Base-by-base conservation (phyloP, 1,140 invertebrate genomes). In the Battus philenor region DNA sequence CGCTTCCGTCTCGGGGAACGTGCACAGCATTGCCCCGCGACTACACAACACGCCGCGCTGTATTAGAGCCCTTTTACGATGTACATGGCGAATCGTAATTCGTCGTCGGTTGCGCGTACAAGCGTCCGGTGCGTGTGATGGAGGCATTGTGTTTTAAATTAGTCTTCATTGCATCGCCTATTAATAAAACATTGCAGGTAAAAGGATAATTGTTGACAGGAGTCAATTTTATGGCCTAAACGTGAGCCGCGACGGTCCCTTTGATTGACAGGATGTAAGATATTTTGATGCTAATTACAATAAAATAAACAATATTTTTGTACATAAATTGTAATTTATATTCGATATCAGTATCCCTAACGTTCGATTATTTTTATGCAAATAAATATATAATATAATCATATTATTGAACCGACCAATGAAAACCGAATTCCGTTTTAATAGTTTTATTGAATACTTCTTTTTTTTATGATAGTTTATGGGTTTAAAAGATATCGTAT, bases 11-110 rank as follows among this genome's bases (percentile, higher is more conserved):
- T 65, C 9, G 15, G 12, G 38, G 10, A 32, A 79, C 80, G 78
- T 84, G 80, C 44, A 20, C 32, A 1, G 78, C 63, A 78, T 84
- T 33, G 31, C 1, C 26, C 36, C 20, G 20, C 38, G 34, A 76
- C 59, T 63, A 71, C 74, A 78, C 55, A 77, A 54, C 56, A 46
- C 49, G 59, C 72, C 64, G 69, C 73, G 50, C 27, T 60, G 52
- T 62, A 68, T 63, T 51, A 59, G 44, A 51, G 50, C 65, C 69
- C 68, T 64, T 74, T 66, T 58, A 68, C 50, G 59, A 62, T 53
- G 51, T 62, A 74, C 69, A 70, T 69, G 68, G 54, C 59, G 45
- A 75, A 82, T 82, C 69, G 66, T 74, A 72, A 82, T 79, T 76
- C 64, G 49, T 56, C 47, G 55, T 1, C 9, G 4, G 38, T 26